Conservation (phyloP, 2,113 vertebrate species). For the Elephantulus edwardii region DNA sequence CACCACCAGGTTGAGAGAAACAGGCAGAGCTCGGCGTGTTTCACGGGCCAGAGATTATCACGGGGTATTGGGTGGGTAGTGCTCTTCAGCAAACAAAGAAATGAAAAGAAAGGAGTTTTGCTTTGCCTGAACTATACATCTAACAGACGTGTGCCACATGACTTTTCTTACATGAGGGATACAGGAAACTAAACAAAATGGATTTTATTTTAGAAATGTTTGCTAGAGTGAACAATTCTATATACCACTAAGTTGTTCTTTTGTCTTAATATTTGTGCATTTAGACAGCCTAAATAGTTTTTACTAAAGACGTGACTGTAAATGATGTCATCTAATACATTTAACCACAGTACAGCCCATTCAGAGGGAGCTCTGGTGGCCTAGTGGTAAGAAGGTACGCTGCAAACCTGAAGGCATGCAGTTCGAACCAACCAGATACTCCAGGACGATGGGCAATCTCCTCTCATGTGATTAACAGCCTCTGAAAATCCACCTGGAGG, state of each 20-base stretch:
- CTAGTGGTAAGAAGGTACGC: too few species aligned
- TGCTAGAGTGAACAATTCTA: background rate
- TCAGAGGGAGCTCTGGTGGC: too few species aligned
- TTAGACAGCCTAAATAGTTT: background rate
- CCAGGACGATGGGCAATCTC: too few species aligned
- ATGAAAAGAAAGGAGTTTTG: background rate
- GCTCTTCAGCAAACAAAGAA: slow-evolving; percentile 51
- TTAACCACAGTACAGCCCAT: background rate
- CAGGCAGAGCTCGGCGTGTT: slow-evolving; percentile 57
- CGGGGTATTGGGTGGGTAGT: slow-evolving; percentile 32
- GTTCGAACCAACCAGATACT: too few species aligned
- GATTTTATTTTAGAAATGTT: background rate
- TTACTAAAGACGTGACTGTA: background rate
- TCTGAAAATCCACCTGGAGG: too few species aligned
- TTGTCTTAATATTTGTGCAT: background rate
- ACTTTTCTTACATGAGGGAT: background rate
- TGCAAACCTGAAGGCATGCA: too few species aligned
- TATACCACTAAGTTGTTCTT: background rate
- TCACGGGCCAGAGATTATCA: slow-evolving; percentile 69
- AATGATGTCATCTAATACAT: background rate
- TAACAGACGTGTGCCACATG: background rate
- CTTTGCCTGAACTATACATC: background rate
- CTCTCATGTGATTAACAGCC: too few species aligned
- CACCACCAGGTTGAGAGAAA: slow-evolving; percentile 74
- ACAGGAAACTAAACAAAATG: background rate